Evolutionary conservation across 2,888 invertebrate genomes (phyloP).

Genomic region (Rhagophthalmus giganteus): DNA sequence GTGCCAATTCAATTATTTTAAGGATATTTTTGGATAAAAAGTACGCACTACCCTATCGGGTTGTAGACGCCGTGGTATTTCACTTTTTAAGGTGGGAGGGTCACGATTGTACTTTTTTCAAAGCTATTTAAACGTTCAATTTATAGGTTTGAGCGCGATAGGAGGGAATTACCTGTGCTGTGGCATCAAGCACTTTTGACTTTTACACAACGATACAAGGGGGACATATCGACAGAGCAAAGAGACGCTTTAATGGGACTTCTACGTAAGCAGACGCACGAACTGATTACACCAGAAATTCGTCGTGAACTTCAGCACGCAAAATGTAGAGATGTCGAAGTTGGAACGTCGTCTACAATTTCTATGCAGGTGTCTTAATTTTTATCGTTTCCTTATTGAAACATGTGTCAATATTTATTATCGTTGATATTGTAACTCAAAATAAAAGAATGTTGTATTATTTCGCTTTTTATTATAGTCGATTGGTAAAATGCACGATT

Average conservation of each 20-base stretch:
- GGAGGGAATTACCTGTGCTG: conserved; percentile 84
- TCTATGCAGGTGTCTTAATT: not conserved
- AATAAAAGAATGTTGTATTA: not conserved
- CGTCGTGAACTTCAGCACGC: conserved; percentile 75
- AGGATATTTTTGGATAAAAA: conserved; percentile 95
- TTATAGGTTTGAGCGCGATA: conserved; percentile 80
- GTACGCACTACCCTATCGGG: conserved; percentile 94
- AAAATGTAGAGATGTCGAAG: conserved; percentile 44
- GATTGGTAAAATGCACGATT: not conserved
- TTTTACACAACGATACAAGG: conserved; percentile 94
- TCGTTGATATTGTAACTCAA: not conserved
- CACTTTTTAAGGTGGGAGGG: conserved; percentile 82
- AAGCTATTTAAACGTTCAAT: not conserved
- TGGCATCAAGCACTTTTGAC: conserved; percentile 97
- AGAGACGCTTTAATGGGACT: conserved; percentile 82
- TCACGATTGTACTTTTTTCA: no score
- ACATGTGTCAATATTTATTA: not conserved
- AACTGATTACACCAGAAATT: conserved; percentile 79
- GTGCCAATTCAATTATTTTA: conserved; percentile 93
- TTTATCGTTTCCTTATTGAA: not conserved
- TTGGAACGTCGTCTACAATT: conserved; percentile 33
- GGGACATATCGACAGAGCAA: conserved; percentile 92
- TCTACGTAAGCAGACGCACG: conserved; percentile 72
- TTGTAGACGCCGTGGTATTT: conserved; percentile 91
- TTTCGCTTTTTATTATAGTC: not conserved